Percentiles rank a stretch among this genome's conserved stretches.
These are phyloP conservation scores for Drosophila obscura DNA, from an alignment of 1,140 invertebrate species.

Conservation along the genomic window DNA sequence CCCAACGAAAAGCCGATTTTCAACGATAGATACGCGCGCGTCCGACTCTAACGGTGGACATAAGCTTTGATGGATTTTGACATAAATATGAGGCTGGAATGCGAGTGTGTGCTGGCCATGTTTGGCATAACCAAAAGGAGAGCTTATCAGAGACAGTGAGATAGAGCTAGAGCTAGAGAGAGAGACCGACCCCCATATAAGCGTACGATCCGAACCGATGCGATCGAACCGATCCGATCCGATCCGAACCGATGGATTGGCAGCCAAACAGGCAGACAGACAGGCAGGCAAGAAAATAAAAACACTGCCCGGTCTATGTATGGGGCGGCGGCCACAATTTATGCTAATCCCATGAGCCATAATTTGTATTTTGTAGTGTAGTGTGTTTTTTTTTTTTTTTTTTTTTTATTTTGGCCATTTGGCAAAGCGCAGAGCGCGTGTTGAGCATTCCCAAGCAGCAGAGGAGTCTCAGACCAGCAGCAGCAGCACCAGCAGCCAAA, in stretches of 20 bases:
- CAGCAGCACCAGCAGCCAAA: constrained; percentile 39
- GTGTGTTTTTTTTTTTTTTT: not conserved
- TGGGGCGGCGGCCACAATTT: constrained; percentile 49
- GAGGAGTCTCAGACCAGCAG: constrained; percentile 1
- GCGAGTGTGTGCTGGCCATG: constrained; percentile 38
- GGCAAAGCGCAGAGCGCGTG: constrained; percentile 66
- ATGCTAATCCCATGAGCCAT: constrained; percentile 76
- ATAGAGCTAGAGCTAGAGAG: not conserved
- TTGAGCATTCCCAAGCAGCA: constrained; percentile 71
- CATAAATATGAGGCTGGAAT: constrained; percentile 80
- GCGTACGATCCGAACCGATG: constrained; percentile 28
- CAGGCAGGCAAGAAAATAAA: constrained; percentile 70
- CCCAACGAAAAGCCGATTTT: constrained; percentile 39
- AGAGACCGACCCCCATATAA: constrained; percentile 19
- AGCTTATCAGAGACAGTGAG: constrained; percentile 56
- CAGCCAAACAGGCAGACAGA: constrained; percentile 57
- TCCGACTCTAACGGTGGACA: constrained; percentile 68
- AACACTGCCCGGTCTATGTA: constrained; percentile 32
- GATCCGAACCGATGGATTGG: constrained; percentile 42
- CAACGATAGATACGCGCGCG: constrained; percentile 42
- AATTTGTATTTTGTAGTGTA: constrained; percentile 70
- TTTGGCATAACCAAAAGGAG: constrained; percentile 51
- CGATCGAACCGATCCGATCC: constrained; percentile 20
- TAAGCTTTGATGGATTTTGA: constrained; percentile 82
- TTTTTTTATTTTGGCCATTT: constrained; percentile 27